Conservation (phyloP, 2,113 vertebrate species). For the Nettapus auritus region DNA sequence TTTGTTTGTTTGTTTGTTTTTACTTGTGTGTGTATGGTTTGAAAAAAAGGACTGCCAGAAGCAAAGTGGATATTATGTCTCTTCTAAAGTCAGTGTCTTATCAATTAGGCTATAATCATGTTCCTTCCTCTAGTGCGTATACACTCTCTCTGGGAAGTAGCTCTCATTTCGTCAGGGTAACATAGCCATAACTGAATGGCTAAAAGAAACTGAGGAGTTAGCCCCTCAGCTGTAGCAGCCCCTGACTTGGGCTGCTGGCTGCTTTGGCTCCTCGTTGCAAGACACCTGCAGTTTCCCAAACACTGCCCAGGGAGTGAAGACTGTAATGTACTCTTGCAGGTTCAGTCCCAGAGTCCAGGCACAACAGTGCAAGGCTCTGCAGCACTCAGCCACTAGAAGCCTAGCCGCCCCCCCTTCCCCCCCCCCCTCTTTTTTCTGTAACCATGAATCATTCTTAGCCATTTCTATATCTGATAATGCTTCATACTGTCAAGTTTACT, state of each 20-base stretch:
- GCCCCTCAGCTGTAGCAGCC: neutral
- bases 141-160: neutral
- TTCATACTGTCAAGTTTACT: neutral
- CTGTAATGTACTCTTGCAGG: neutral
- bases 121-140: neutral
- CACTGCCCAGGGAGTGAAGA: fast-evolving
- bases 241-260: neutral
- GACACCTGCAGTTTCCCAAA: neutral
- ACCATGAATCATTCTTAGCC: neutral
- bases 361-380: neutral
- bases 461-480: neutral
- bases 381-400: neutral
- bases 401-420: neutral
- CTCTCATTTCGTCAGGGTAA: neutral
- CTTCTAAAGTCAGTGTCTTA: neutral
- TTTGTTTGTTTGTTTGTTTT: neutral
- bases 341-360: neutral
- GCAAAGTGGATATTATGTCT: neutral
- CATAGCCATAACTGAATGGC: neutral
- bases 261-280: neutral
- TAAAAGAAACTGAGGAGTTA: neutral
- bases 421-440: neutral
- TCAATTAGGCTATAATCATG: neutral
- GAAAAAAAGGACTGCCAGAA: neutral
- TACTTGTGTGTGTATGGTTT: neutral